Conservation (phyloP, 2,888 invertebrate genomes). For the Scelioninae gen. 1 region DNA sequence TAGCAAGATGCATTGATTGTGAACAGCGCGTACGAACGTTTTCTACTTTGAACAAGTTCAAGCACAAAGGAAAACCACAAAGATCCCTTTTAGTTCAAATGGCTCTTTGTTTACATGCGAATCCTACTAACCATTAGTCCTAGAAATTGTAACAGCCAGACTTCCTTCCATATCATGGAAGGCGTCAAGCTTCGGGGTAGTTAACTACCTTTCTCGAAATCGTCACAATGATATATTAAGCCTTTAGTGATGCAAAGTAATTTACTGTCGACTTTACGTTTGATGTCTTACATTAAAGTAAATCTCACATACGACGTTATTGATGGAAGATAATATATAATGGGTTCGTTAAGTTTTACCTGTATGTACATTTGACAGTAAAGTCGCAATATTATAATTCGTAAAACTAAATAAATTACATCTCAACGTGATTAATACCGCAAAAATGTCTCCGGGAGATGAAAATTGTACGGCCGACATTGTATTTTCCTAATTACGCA, state of each 20-base stretch:
- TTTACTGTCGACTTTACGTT: constrained; percentile 49
- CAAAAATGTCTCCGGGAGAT: neutral
- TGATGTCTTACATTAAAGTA: constrained; percentile 44
- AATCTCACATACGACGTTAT: constrained; percentile 48
- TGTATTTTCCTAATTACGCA: neutral
- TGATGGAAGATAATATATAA: constrained; percentile 46
- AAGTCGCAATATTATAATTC: constrained; percentile 4
- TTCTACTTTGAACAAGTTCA: constrained; percentile 53
- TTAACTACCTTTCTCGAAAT: constrained; percentile 62
- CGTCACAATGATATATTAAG: constrained; percentile 65
- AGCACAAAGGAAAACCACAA: constrained; percentile 63
- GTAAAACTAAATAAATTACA: constrained; percentile 10
- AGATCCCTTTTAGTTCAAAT: constrained; percentile 63
- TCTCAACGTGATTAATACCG: constrained; percentile 11
- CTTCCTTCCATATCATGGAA: constrained; percentile 50
- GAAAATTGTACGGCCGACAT: neutral
- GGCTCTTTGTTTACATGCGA: constrained; percentile 64
- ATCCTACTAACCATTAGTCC: constrained; percentile 62
- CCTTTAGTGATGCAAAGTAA: constrained; percentile 42
- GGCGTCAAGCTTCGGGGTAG: constrained; percentile 53
- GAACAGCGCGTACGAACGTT: constrained; percentile 34
- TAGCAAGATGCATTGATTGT: constrained; percentile 26
- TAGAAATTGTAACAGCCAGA: constrained; percentile 63
- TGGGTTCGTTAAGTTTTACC: constrained; percentile 27
- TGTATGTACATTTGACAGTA: constrained; percentile 15